These are phyloP conservation scores for Chloroceryle amazona DNA, from an alignment of 2,797 vertebrate genomes.

Conservation along the genomic window DNA sequence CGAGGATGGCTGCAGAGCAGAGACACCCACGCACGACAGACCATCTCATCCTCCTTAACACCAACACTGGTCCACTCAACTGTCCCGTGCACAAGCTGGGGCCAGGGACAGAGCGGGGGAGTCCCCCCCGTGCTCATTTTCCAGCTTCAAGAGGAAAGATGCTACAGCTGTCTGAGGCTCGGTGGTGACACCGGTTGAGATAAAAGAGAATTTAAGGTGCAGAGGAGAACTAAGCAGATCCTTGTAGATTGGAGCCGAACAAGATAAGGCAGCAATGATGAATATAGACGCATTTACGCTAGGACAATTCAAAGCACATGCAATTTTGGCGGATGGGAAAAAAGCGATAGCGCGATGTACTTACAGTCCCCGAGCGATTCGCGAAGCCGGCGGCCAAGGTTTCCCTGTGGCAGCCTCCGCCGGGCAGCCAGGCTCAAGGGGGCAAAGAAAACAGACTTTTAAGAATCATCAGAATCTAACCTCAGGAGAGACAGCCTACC, in stretches of 20 bases:
- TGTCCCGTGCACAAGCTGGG: fast-evolving
- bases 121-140: background rate
- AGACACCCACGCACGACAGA: background rate
- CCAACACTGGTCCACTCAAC: fast-evolving
- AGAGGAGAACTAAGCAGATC: constrained; percentile 46
- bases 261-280: constrained; percentile 41
- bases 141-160: background rate
- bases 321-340: constrained; percentile 23
- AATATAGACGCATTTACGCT: constrained; percentile 25
- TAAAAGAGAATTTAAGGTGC: constrained; percentile 57
- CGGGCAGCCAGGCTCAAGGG: background rate
- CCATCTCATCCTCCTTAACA: background rate
- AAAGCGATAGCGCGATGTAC: background rate
- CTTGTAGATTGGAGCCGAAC: constrained; percentile 18
- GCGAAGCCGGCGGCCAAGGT: background rate
- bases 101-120: background rate
- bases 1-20: fast-evolving
- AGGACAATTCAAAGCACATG: constrained; percentile 48
- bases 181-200: background rate
- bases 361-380: background rate
- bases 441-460: constrained; percentile 15
- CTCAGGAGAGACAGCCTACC: background rate
- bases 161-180: background rate
- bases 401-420: background rate
- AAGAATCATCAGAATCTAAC: background rate